Percentiles rank a stretch among this genome's conserved stretches.
phyloP scores from a whole-genome alignment of 1,140 invertebrate species.

The Ostrea denselamellosa region DNA sequence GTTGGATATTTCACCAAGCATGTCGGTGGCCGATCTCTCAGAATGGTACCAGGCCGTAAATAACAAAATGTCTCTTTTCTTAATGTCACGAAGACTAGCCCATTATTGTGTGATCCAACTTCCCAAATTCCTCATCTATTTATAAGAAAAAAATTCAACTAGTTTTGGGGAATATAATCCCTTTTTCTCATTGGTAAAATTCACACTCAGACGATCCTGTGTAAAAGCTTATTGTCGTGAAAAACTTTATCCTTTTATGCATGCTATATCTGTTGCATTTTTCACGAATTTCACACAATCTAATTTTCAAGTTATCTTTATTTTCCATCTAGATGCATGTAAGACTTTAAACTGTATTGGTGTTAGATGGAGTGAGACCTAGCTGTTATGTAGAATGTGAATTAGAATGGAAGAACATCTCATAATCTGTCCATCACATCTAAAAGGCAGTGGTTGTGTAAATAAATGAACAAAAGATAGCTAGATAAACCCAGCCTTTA shows the following conservation, averaged over 20 bases:
- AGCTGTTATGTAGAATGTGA: conserved; percentile 30
- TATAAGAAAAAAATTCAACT: background rate
- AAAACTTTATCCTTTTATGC: conserved; percentile 2
- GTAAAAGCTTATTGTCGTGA: conserved; percentile 3
- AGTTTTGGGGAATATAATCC: conserved; percentile 9
- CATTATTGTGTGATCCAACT: background rate
- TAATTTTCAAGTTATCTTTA: background rate
- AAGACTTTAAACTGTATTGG: conserved; percentile 38
- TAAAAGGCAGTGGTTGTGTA: conserved; percentile 43
- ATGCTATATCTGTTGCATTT: conserved; percentile 26
- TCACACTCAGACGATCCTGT: background rate
- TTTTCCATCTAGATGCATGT: conserved; percentile 31
- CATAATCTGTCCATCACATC: background rate
- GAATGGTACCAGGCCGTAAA: background rate
- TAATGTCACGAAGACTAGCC: background rate
- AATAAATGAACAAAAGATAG: conserved; percentile 37
- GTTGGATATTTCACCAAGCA: background rate
- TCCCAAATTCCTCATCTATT: conserved; percentile 20
- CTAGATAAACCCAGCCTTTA: conserved; percentile 31
- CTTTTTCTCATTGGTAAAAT: background rate
- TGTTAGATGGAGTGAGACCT: conserved; percentile 8
- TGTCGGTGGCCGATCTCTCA: background rate
- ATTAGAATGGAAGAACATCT: conserved; percentile 32
- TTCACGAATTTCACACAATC: conserved; percentile 29
- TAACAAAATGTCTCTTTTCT: background rate